Evolutionary conservation across 2,888 invertebrate genomes (phyloP).

Genomic region (Eudemis profundana): DNA sequence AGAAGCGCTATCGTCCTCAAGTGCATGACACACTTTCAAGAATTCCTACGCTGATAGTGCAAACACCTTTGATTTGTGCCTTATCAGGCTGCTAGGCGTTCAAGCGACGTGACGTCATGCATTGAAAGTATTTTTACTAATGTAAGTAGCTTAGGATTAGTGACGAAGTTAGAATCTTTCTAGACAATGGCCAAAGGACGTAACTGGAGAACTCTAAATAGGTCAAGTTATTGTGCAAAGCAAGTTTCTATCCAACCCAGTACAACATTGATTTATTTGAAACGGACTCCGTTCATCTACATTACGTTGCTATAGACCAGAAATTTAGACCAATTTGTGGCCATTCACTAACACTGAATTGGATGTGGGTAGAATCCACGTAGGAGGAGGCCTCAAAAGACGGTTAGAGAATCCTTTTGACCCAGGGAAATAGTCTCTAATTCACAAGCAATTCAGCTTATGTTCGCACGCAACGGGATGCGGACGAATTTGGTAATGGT

Average conservation of each 20-base stretch:
- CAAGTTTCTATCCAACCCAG: not conserved
- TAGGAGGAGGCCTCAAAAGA: conserved; percentile 81
- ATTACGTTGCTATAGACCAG: conserved; percentile 25
- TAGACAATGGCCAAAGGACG: too few species aligned
- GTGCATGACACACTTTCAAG: conserved; percentile 69
- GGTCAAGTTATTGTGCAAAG: not conserved
- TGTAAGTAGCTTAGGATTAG: conserved; percentile 14
- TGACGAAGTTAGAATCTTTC: too few species aligned
- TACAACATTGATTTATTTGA: conserved; percentile 7
- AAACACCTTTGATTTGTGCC: conserved; percentile 56
- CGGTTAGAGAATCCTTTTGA: conserved; percentile 65
- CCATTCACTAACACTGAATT: conserved; percentile 68
- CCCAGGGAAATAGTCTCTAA: conserved; percentile 65
- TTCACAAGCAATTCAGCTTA: conserved; percentile 63
- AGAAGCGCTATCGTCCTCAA: conserved; percentile 41
- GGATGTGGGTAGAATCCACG: conserved; percentile 79
- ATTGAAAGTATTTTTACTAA: not conserved
- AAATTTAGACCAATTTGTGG: conserved; percentile 72
- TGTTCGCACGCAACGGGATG: conserved; percentile 62
- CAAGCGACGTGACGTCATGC: not conserved
- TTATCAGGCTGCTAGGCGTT: conserved; percentile 29
- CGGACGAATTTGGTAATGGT: conserved; percentile 73
- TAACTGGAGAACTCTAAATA: not conserved
- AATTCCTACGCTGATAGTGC: conserved; percentile 62
- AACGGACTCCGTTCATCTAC: not conserved